Conservation (phyloP, 53 echinoderm and acorn worm genomes). For the Echinometra lucunter region DNA sequence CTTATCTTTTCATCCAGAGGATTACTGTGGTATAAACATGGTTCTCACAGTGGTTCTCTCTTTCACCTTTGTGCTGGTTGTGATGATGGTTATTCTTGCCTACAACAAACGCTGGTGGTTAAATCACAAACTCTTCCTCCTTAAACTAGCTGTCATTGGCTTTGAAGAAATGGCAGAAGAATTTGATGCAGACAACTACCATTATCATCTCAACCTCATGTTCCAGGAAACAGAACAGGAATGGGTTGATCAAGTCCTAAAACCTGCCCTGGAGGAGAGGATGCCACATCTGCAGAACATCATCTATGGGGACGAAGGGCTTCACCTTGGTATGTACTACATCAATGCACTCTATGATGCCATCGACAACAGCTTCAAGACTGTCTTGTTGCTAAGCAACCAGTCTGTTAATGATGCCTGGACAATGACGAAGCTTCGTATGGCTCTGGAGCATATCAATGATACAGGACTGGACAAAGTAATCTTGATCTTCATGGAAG, state of each 20-base stretch:
- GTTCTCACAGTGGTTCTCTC: background rate
- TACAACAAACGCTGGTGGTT: constrained; percentile 49
- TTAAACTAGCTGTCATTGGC: constrained; percentile 14
- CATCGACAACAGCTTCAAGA: constrained; percentile 55
- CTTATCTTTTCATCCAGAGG: background rate
- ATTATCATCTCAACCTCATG: constrained; percentile 24
- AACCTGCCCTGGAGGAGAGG: constrained; percentile 48
- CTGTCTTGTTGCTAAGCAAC: constrained; percentile 40
- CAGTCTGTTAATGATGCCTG: constrained; percentile 10
- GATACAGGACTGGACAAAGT: constrained; percentile 7
- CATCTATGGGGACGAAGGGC: background rate
- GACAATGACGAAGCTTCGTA: constrained; percentile 37
- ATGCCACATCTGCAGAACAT: constrained; percentile 20
- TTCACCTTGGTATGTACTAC: constrained; percentile 47
- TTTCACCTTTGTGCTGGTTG: constrained; percentile 4
- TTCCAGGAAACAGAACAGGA: constrained; percentile 32
- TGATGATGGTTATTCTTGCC: background rate
- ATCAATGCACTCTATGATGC: constrained; percentile 42
- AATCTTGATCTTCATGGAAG: constrained; percentile 9
- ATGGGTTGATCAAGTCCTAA: constrained; percentile 29
- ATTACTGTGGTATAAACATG: background rate
- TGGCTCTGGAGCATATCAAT: background rate
- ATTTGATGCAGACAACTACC: background rate
- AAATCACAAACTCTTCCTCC: constrained; percentile 41
- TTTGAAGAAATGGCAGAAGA: constrained; percentile 23